These are phyloP conservation scores for Phyllopteryx taeniolatus DNA, from an alignment of 2,113 vertebrate genomes.

Conservation along the genomic window DNA sequence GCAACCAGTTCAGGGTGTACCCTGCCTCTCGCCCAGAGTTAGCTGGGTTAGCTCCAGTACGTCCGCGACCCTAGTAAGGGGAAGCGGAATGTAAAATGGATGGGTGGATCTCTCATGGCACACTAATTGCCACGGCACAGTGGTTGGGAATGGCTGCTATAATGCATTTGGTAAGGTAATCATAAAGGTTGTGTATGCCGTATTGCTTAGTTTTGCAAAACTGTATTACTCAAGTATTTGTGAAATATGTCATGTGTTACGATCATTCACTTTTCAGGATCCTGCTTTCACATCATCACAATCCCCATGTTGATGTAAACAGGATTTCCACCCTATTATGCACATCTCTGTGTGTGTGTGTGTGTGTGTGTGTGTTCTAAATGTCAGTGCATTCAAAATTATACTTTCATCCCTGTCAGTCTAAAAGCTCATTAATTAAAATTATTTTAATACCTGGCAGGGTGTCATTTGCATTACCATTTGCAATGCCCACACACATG, in stretches of 20 bases:
- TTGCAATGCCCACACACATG: constrained; percentile 1
- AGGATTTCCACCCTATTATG: constrained; percentile 49
- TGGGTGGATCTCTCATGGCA: too few species aligned
- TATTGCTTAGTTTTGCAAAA: too few species aligned
- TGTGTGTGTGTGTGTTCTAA: constrained; percentile 8
- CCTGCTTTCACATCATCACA: constrained; percentile 36
- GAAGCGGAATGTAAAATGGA: too few species aligned
- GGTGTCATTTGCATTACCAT: constrained; percentile 29
- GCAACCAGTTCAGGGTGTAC: too few species aligned
- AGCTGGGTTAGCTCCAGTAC: too few species aligned
- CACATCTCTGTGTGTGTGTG: not conserved
- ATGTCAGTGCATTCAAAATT: constrained; percentile 16
- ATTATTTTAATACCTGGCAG: constrained; percentile 25
- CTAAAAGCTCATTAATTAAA: constrained; percentile 46
- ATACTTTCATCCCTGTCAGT: constrained; percentile 6
- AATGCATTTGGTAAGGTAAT: too few species aligned
- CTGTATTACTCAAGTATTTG: constrained; percentile 8
- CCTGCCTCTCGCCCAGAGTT: too few species aligned
- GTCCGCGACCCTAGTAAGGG: too few species aligned
- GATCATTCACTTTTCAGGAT: constrained; percentile 10
- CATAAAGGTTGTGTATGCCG: too few species aligned
- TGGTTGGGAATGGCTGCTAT: too few species aligned
- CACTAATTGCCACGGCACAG: too few species aligned
- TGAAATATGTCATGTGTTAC: not conserved
- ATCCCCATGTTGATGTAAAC: constrained; percentile 31